These are phyloP conservation scores for Chrysoperla carnea DNA, from an alignment of 1,140 invertebrate species.

Conservation along the genomic window DNA sequence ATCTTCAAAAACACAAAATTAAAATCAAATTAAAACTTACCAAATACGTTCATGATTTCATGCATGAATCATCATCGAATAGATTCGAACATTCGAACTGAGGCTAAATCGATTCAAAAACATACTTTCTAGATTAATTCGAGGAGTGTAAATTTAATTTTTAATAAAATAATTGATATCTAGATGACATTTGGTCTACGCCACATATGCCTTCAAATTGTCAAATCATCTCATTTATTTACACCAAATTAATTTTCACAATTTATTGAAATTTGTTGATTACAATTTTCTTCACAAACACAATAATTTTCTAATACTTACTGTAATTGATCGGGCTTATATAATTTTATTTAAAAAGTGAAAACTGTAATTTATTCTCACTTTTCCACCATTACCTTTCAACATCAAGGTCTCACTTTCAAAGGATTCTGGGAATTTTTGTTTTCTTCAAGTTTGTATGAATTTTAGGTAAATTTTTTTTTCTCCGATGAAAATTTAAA, in stretches of 20 bases:
- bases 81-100: background rate
- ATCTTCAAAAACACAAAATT: slow-evolving; percentile 28
- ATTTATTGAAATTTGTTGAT: no score
- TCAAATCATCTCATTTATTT: no score
- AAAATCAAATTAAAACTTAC: background rate
- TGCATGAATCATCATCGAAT: background rate
- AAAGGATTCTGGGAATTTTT: background rate
- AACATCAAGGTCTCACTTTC: slow-evolving; percentile 1
- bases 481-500: no score
- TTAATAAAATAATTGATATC: background rate
- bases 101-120: background rate
- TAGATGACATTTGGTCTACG: background rate
- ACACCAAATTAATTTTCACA: no score
- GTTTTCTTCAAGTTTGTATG: no score
- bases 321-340: background rate
- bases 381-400: slow-evolving; percentile 2
- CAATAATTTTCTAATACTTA: background rate
- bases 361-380: slow-evolving; percentile 1
- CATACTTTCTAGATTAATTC: background rate
- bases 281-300: no score
- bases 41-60: background rate
- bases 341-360: background rate
- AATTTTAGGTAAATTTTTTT: no score
- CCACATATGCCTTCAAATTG: no score
- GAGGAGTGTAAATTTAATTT: no score